Evolutionary conservation across 2,888 invertebrate genomes (phyloP), one percentile per base, ranked within the genome.

Genomic region (Lithophane leautieri): DNA sequence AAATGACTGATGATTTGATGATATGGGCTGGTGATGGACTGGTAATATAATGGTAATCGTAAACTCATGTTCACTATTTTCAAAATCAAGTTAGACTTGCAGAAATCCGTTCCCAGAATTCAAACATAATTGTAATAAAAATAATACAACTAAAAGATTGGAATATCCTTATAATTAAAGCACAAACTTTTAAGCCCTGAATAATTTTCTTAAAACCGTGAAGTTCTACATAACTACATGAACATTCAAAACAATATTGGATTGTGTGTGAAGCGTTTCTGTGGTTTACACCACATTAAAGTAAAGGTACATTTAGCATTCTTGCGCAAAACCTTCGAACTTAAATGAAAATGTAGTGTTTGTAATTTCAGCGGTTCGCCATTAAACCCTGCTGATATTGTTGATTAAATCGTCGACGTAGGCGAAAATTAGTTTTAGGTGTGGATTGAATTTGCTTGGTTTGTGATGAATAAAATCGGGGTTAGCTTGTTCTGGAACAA

Each of bases 331-430:
- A 56, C 63, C 81, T 70, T 56, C 67, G 28, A 81, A 70, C 72
- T 76, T 73, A 56, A 81, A 73, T 85, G 85, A 70, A 70, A 76
- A 70, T 70, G 70, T 82, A 70, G 72, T 82, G 85, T 81, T 68
- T 73, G 85, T 81, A 81, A 81, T 82, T 82, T 70, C 60, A 72
- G 76, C 66, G 70, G 81, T 84, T 65, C 52, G 50, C 82, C 63
- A 58, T 73, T 81, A 76, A 76, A 63, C 76, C 44, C 58, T 28
- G 44, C 28, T 66, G 74, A 75, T 67, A 70, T 78, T 73, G 67
- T 67, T 84, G 80, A 66, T 80, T 66, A 72, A 81, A 82, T 54
- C 52, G 60, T 47, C 70, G 62, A 68, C 67, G 70, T 22, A 76
- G 58, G 52, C 22, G 69, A 63, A 67, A 79, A 61, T 65, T 82